Percentiles rank a stretch among this genome's conserved stretches.
Evolutionary conservation across 2,797 vertebrate genomes (phyloP).

Genomic region (Pangasius krempfi): DNA sequence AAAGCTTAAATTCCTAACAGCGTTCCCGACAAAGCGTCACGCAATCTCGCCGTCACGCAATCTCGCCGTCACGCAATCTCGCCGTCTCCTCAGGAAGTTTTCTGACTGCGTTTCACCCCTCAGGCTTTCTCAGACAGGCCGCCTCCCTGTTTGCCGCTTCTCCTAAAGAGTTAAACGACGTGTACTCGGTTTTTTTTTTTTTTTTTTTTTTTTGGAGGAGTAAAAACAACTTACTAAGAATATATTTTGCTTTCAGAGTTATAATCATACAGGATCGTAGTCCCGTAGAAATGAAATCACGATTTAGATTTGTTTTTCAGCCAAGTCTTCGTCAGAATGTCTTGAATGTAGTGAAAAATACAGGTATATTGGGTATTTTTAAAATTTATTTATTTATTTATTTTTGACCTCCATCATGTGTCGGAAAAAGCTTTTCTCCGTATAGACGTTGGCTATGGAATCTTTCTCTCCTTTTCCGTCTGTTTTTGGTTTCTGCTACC

Average conservation of each 20-base stretch:
- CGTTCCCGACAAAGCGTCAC: too few species aligned
- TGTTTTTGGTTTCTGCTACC: constrained; percentile 57
- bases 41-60: too few species aligned
- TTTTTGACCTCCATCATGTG: too few species aligned
- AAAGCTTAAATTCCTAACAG: too few species aligned
- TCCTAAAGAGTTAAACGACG: not conserved
- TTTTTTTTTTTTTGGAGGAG: too few species aligned
- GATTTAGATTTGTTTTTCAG: not conserved
- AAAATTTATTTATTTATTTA: not conserved
- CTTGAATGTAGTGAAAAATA: not conserved
- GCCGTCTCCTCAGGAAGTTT: too few species aligned
- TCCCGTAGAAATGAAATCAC: too few species aligned
- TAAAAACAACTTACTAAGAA: not conserved
- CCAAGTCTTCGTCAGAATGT: not conserved
- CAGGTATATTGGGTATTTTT: not conserved
- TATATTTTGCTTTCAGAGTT: not conserved
- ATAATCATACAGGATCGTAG: not conserved
- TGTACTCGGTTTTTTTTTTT: too few species aligned
- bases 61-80: too few species aligned
- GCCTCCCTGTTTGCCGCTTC: not conserved
- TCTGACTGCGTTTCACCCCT: too few species aligned
- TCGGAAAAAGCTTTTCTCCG: not conserved
- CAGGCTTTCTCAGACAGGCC: too few species aligned
- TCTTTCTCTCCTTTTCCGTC: constrained; percentile 31
- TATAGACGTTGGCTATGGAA: constrained; percentile 11